Evolutionary conservation across 2,888 invertebrate species (phyloP), one percentile per base, ranked within the genome.

Genomic region (Hirudinaria manillensis): DNA sequence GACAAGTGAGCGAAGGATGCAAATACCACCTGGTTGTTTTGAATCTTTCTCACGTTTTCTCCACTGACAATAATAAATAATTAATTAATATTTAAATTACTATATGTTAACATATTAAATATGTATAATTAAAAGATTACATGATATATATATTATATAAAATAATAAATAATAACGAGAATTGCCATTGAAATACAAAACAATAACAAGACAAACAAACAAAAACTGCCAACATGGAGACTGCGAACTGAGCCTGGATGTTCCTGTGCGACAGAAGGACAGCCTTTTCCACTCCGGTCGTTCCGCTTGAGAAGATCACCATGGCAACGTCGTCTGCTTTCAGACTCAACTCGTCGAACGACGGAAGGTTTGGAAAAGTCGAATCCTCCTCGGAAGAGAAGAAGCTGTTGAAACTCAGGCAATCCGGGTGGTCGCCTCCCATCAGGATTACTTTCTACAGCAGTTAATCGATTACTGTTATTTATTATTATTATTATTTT

Each of bases 221-320:
- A n/a, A 72, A 34, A 66, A 38, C 7, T n/a, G 4, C 29, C 29
- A 19, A 75, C 75, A 55, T 34, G n/a, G 75, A 56, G 24, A 75
- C 71, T 16, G 45, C 16, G 36, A 70, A 51, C 24, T 56, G 65
- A 21, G 70, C n/a, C 38, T 71, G 70, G 19, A 77, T 36, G 55
- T 76, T 77, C 21, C 38, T 45, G 55, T 77, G 72, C 13, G 77
- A 61, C 34, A 76, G 65, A 3, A 66, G 70, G 27, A 78, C 76
- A 7, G 76, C 76, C 66, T 78, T 78, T 3, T 61, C 61, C 6
- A 32, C 36, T 36, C 77, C 77, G 0, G 77, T 78, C 45, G 77
- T 78, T 34, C 77, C 77, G 29, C 76, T 76, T 3, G 77, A 78
- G 56, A 78, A 78, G 19, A 78, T 36, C 24, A 78, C 72, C 27